phyloP scores from a whole-genome alignment of 2,797 vertebrate genomes.

The Alauda arvensis region DNA sequence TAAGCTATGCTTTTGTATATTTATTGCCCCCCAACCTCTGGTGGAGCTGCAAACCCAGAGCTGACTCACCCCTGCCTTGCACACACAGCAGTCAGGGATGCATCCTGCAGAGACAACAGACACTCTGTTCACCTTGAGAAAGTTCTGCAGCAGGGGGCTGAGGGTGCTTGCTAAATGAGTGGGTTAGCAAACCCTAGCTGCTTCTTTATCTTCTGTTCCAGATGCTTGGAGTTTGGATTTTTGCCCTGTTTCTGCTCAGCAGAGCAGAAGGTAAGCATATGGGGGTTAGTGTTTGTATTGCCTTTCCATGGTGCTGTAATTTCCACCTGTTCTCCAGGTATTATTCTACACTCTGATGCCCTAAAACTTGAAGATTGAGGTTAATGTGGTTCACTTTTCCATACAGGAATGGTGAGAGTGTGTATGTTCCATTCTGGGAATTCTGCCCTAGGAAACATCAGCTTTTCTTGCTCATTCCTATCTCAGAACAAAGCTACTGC shows the following conservation, averaged over 20 bases:
- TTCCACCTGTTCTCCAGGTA: not conserved
- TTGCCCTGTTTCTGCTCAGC: constrained; percentile 16
- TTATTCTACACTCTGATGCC: not conserved
- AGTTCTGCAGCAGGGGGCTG: not conserved
- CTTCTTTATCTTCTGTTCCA: constrained; percentile 29
- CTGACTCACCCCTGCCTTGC: not conserved
- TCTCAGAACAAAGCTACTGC: not conserved
- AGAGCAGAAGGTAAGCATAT: constrained; percentile 34
- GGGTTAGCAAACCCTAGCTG: not conserved
- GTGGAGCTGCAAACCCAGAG: not conserved
- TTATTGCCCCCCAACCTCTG: not conserved
- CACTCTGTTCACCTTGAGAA: not conserved
- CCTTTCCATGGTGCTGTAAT: not conserved
- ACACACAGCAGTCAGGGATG: rapidly evolving
- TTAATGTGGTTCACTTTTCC: not conserved
- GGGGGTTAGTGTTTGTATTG: not conserved
- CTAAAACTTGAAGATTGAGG: not conserved
- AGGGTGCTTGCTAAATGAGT: not conserved
- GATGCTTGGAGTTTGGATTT: constrained; percentile 48
- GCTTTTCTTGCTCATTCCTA: too few species aligned
- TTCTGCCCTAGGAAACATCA: not conserved
- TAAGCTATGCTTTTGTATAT: not conserved
- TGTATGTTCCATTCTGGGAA: rapidly evolving
- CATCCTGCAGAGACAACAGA: not conserved
- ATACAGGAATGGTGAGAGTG: rapidly evolving